phyloP scores from a whole-genome alignment of 1,140 invertebrate genomes.

The Drosophila rufa region DNA sequence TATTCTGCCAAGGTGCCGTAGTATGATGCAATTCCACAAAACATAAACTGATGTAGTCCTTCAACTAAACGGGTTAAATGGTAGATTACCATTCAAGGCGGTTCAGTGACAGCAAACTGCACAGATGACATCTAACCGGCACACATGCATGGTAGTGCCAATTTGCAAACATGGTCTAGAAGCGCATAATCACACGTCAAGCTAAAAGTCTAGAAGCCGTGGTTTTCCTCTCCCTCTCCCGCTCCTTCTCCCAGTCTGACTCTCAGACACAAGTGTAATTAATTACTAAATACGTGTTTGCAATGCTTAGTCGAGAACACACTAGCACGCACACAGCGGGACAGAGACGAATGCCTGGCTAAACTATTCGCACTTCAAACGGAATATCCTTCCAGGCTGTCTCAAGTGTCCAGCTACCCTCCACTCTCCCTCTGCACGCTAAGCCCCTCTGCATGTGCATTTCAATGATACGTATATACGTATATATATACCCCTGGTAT shows the following conservation, averaged over 20 bases:
- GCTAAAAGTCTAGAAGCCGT: constrained; percentile 48
- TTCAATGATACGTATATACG: constrained; percentile 26
- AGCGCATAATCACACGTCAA: constrained; percentile 71
- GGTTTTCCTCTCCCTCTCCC: not conserved
- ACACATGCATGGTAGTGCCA: constrained; percentile 37
- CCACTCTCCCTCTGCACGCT: not conserved
- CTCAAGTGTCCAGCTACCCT: constrained; percentile 44
- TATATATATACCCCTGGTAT: not conserved
- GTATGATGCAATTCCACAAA: too few relatives aligned
- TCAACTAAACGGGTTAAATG: constrained; percentile 1
- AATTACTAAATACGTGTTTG: constrained; percentile 77
- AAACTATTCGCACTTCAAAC: constrained; percentile 74
- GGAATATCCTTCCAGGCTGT: constrained; percentile 48
- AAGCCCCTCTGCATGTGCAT: constrained; percentile 14
- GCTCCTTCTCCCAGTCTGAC: not conserved
- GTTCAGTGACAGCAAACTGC: constrained; percentile 1
- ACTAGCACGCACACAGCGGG: constrained; percentile 11
- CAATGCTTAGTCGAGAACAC: constrained; percentile 51
- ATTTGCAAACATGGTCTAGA: constrained; percentile 58
- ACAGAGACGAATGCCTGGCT: constrained; percentile 37
- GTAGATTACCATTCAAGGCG: not conserved
- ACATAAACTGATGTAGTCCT: too few relatives aligned
- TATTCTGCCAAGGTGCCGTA: too few relatives aligned
- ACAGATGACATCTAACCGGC: constrained; percentile 24
- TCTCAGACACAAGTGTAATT: constrained; percentile 69